Evolutionary conservation across 2,888 invertebrate genomes (phyloP).

Genomic region (Cryptus armator): DNA sequence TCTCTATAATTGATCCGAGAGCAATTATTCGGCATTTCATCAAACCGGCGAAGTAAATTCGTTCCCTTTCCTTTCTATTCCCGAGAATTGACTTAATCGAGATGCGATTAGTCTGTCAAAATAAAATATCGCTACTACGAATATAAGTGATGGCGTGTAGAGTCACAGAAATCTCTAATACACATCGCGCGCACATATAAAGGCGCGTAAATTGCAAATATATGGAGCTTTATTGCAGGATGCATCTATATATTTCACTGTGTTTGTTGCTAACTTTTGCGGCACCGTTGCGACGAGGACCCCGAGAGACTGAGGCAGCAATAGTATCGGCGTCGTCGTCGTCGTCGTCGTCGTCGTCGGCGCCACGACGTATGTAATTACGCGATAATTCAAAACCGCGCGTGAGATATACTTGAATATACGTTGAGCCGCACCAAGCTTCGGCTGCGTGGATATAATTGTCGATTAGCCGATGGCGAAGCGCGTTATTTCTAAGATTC

Average conservation of each 20-base stretch:
- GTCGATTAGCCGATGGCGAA: conserved; percentile 77
- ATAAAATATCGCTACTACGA: conserved; percentile 54
- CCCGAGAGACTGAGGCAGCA: conserved; percentile 13
- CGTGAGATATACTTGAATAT: conserved; percentile 53
- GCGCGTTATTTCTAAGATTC: conserved; percentile 67
- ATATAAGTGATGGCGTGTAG: not conserved
- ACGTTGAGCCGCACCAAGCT: conserved; percentile 9
- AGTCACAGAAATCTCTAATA: conserved; percentile 44
- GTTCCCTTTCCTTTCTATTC: conserved; percentile 43
- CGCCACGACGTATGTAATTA: conserved; percentile 77
- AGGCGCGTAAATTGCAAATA: conserved; percentile 14
- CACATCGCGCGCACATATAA: not conserved
- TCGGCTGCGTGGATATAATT: conserved; percentile 70
- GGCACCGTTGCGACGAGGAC: conserved; percentile 25
- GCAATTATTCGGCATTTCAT: not conserved
- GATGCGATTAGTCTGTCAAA: conserved; percentile 59
- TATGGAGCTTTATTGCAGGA: conserved; percentile 77
- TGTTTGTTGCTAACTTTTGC: conserved; percentile 49
- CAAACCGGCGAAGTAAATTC: conserved; percentile 18
- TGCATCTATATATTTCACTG: conserved; percentile 77
- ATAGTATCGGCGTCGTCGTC: conserved; percentile 55
- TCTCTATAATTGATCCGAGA: not conserved
- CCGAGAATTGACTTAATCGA: conserved; percentile 52
- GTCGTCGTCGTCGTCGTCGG: conserved; percentile 70
- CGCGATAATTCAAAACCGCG: conserved; percentile 79